phyloP scores from a whole-genome alignment of 2,797 vertebrate species.

The Trichosurus vulpecula region DNA sequence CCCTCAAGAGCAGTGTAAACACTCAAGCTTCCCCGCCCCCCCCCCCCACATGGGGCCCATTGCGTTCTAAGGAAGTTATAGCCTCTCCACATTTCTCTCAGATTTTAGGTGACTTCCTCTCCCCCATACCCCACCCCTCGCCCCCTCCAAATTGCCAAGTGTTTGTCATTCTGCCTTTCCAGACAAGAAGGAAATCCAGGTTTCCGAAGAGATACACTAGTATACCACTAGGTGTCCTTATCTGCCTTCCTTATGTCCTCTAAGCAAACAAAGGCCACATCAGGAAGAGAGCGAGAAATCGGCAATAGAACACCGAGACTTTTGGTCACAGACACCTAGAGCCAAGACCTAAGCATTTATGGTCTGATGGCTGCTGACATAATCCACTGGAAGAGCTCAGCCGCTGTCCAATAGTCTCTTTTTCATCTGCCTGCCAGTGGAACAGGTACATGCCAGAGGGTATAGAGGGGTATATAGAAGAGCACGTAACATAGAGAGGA shows the following conservation, averaged over 20 bases:
- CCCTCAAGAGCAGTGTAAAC: not conserved
- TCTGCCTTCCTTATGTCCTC: slow-evolving; percentile 52
- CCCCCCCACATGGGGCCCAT: not conserved
- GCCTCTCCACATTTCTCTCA: not conserved
- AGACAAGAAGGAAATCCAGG: not conserved
- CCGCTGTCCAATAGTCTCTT: not conserved
- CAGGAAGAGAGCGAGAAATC: not conserved
- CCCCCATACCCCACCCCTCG: too few relatives aligned
- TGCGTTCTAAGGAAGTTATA: not conserved
- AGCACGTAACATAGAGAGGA: not conserved
- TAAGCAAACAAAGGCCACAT: not conserved
- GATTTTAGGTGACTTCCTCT: not conserved
- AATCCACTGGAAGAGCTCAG: not conserved
- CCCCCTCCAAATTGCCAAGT: not conserved
- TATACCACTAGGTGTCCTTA: slow-evolving; percentile 77
- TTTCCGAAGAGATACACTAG: not conserved
- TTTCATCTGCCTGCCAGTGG: not conserved
- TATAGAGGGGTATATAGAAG: not conserved
- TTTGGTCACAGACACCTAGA: not conserved
- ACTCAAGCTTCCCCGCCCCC: not conserved
- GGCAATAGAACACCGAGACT: not conserved
- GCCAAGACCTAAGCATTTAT: not conserved
- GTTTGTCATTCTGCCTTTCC: not conserved
- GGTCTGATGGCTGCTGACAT: not conserved
- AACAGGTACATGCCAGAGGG: not conserved